A percentile compares a stretch with the other conserved stretches of the same genome.
Conservation (phyloP, 2,888 invertebrate genomes). For the Pristionchus mayeri region DNA sequence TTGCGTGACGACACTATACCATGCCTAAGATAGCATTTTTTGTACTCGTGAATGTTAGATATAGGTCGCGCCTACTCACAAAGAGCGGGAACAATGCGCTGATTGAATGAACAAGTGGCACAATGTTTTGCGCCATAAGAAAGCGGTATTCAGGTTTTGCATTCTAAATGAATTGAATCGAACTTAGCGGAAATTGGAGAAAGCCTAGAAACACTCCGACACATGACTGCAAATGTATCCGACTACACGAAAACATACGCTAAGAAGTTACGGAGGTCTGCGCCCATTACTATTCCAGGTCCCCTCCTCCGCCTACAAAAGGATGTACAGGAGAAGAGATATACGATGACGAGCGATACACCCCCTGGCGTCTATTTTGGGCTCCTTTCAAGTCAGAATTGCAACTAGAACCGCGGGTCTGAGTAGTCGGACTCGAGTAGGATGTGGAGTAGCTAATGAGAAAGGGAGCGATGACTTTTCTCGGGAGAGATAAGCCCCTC, state of each 20-base stretch:
- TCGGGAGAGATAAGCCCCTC: background rate
- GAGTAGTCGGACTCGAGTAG: background rate
- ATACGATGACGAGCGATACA: slow-evolving; percentile 19
- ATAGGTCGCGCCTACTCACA: background rate
- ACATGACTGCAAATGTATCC: background rate
- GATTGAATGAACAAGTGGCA: background rate
- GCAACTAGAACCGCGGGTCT: background rate
- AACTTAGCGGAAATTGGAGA: too few species aligned
- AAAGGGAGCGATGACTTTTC: background rate
- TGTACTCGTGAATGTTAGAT: too few species aligned
- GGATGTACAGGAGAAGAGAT: background rate
- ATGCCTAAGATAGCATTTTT: background rate
- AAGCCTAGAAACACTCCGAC: too few species aligned
- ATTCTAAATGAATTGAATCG: background rate
- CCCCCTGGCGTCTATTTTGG: background rate
- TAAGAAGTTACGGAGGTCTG: background rate
- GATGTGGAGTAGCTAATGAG: background rate
- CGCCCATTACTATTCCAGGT: background rate
- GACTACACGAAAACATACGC: background rate
- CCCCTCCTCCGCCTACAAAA: background rate
- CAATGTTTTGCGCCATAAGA: background rate
- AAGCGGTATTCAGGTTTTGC: too few species aligned
- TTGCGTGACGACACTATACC: background rate
- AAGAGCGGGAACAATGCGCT: background rate
- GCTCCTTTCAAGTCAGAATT: background rate